Percentiles rank a stretch among this genome's conserved stretches.
Evolutionary conservation across 1,140 invertebrate species (phyloP).

Genomic region (Thereuonema tuberculata): DNA sequence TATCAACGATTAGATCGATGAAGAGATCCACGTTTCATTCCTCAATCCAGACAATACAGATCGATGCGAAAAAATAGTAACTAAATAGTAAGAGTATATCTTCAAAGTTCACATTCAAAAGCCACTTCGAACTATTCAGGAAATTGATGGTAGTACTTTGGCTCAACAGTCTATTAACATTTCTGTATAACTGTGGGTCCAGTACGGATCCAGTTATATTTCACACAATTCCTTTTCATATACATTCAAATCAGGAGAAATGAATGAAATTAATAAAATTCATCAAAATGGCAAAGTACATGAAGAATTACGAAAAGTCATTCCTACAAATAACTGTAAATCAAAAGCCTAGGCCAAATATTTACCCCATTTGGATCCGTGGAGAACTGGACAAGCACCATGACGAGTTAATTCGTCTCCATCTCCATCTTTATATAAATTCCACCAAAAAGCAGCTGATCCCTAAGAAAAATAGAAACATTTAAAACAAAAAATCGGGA

Average conservation of each 20-base stretch:
- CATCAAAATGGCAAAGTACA: background rate
- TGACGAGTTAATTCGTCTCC: slow-evolving; percentile 85
- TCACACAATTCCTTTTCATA: background rate
- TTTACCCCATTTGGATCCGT: slow-evolving; percentile 89
- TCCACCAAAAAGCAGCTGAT: slow-evolving; percentile 90
- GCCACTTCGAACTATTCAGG: too few species aligned
- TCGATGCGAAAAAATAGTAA: too few species aligned
- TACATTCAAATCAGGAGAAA: background rate
- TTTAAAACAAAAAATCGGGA: background rate
- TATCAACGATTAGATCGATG: too few species aligned
- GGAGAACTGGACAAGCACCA: slow-evolving; percentile 92
- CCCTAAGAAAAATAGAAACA: slow-evolving; percentile 35
- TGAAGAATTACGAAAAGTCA: background rate
- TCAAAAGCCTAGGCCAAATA: background rate
- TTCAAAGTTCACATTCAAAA: too few species aligned
- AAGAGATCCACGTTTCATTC: too few species aligned
- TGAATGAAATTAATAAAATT: background rate
- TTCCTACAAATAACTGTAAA: background rate
- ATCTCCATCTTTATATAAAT: slow-evolving; percentile 76
- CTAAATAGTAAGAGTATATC: too few species aligned
- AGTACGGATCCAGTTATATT: background rate
- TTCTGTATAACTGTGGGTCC: too few species aligned
- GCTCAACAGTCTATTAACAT: too few species aligned
- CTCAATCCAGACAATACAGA: too few species aligned
- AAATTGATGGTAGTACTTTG: too few species aligned